Evolutionary conservation across 2,888 invertebrate genomes (phyloP), one percentile per base, ranked within the genome.

Genomic region (Penaeus monodon): DNA sequence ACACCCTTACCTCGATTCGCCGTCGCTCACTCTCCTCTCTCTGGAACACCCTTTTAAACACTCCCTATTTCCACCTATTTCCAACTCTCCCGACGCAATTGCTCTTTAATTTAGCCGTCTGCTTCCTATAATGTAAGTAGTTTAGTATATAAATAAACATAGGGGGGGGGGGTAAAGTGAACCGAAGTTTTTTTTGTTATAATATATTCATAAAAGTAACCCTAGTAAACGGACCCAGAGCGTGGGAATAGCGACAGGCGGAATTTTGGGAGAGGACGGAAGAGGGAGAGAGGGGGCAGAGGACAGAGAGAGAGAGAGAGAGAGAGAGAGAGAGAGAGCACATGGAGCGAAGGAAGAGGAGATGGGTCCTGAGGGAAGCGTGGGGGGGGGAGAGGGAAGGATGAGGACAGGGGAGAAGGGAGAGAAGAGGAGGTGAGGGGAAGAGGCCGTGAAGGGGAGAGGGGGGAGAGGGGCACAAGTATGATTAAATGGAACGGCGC

Each of bases 131-230:
- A 17, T 57, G 17, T 57, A 14, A 57, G 17, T 14, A 57, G 57
- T 57, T 57, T 12, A 17, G 57, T 20, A 57, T 14, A 57, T 57
- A 57, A 57, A 57, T 57, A 57, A 57, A 14, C 57, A 57, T 20
- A 57, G 17, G 57, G 57, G 44, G 44, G 44, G 44, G 44, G 10
- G 57, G 17, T 57, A 57, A 57, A 57, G 57, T 14, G 57, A 57
- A 57, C 20, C 57, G 17, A 57, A 57, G 73, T 70, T 78, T 82
- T 70, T 83, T 79, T 78, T 83, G 79, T 86, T 82, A 83, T 83
- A 83, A 82, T 86, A 63, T 86, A 86, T 86, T 82, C 82, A 83
- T 79, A 86, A 86, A 81, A 86, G 57, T 78, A 66, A 83, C 83
- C 78, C 73, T 78, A 73, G 82, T 78, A 44, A 86, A 82, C 78